phyloP scores from a whole-genome alignment of 1,140 invertebrate genomes.

The Capitella teleta region DNA sequence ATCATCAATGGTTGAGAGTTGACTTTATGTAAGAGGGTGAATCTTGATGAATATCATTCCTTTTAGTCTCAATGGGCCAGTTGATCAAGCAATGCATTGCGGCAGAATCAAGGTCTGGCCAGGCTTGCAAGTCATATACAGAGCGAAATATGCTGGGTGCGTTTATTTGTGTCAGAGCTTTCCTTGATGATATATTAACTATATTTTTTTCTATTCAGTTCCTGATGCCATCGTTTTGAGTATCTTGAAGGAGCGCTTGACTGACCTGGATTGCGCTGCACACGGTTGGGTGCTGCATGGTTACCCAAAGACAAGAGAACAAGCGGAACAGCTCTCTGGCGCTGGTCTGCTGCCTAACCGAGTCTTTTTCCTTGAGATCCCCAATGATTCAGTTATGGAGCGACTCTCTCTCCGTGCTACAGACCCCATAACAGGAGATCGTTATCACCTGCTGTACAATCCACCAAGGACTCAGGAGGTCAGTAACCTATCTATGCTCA shows the following conservation, averaged over 20 bases:
- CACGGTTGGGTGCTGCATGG: slow-evolving; percentile 42
- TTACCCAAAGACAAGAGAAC: slow-evolving; percentile 34
- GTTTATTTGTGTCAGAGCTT: slow-evolving; percentile 2
- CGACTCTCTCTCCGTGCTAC: slow-evolving; percentile 30
- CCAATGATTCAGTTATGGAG: slow-evolving; percentile 39
- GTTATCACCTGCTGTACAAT: slow-evolving; percentile 40
- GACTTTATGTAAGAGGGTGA: no score
- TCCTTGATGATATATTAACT: background rate
- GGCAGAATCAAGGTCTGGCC: slow-evolving; percentile 33
- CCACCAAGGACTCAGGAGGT: slow-evolving; percentile 36
- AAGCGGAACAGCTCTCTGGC: slow-evolving; percentile 33
- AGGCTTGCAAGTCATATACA: slow-evolving; percentile 33
- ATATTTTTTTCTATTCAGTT: slow-evolving; percentile 22
- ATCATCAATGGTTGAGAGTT: slow-evolving; percentile 37
- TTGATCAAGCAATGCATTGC: slow-evolving; percentile 39
- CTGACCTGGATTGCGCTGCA: slow-evolving; percentile 38
- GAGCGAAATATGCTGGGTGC: slow-evolving; percentile 31
- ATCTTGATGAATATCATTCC: no score
- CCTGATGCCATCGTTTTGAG: slow-evolving; percentile 38
- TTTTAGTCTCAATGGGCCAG: slow-evolving; percentile 34
- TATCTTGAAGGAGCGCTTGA: slow-evolving; percentile 31
- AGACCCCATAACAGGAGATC: slow-evolving; percentile 39
- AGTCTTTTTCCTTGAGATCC: slow-evolving; percentile 41
- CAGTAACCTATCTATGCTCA: no score
- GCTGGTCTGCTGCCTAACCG: slow-evolving; percentile 37